Percentiles rank a stretch among this genome's conserved stretches.
Conservation (phyloP, 2,797 vertebrate genomes). For the Gobio occitaniae region DNA sequence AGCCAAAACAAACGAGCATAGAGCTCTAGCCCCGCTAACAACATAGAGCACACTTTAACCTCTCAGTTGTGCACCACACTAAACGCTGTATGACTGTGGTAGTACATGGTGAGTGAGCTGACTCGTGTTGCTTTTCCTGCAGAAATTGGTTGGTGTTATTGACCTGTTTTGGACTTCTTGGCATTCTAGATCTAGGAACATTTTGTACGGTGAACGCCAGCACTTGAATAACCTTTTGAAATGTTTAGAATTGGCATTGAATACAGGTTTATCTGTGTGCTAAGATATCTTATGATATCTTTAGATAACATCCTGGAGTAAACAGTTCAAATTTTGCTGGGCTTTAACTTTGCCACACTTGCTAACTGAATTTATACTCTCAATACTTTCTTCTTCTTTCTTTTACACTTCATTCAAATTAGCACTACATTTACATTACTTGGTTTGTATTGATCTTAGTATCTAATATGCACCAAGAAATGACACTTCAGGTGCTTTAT, state of each 20-base stretch:
- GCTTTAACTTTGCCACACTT: background rate
- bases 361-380: background rate
- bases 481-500: no score
- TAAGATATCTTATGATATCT: background rate
- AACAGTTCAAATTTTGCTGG: background rate
- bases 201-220: background rate
- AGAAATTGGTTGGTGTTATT: constrained; percentile 23
- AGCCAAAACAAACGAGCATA: constrained; percentile 56
- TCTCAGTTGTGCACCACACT: background rate
- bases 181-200: background rate
- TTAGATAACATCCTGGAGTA: background rate
- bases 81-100: background rate
- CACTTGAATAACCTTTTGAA: background rate
- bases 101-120: constrained; percentile 1
- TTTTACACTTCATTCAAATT: background rate
- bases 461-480: background rate
- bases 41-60: constrained; percentile 33
- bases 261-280: background rate
- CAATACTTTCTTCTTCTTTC: background rate
- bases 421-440: background rate
- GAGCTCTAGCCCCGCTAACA: constrained; percentile 32
- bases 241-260: background rate
- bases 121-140: constrained; percentile 13
- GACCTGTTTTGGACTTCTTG: constrained; percentile 3
- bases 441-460: background rate